Base-by-base conservation (phyloP, 1,140 invertebrate genomes). In the Leptinotarsa defecta region DNA sequence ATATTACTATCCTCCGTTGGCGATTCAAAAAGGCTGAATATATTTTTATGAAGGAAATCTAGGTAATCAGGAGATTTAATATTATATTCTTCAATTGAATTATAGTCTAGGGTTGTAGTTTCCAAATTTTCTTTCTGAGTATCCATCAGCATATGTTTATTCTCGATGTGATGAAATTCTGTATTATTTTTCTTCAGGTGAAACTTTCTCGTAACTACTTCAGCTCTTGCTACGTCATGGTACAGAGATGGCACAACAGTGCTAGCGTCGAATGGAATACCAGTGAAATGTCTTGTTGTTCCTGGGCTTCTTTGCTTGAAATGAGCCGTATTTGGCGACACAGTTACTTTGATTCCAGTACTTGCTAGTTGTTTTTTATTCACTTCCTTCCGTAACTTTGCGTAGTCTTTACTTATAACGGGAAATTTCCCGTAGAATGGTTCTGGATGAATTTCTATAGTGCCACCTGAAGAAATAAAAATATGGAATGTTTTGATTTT, bases 351-450 rank as follows among this genome's bases (percentile, higher is more conserved):
- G 61, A 74, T 52, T 76, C 63, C 73, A 68, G 70, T 61, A 17
- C 71, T 78, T 48, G 61, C 68, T 8, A 77, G 75, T n/a, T 78
- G 74, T 63, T 77, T 78, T 34, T 76, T 74, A 61, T 84, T 81
- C 13, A 81, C 80, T 79, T 89, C 87, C 80, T 88, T 89, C 24
- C 87, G 85, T 73, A 89, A 85, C 77, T 89, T 89, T 0, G 88
- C 87, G 76, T 89, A 89, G 77, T 88, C 87, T 81, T 88, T 88
- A 79, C 88, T 89, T 48, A 89, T 86, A 57, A 86, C 88, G n/a
- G 88, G 88, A 78, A 86, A 87, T 17, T 87, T 86, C 13, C 87
- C 88, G 71, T 88, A 89, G 81, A 88, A 88, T 34, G 87, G 86
- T 71, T 85, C 82, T 61, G 88, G 86, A 79, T 88, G 85, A 13